These are phyloP conservation scores for Trichopria drosophilae DNA, from an alignment of 2,888 invertebrate species.

Conservation along the genomic window DNA sequence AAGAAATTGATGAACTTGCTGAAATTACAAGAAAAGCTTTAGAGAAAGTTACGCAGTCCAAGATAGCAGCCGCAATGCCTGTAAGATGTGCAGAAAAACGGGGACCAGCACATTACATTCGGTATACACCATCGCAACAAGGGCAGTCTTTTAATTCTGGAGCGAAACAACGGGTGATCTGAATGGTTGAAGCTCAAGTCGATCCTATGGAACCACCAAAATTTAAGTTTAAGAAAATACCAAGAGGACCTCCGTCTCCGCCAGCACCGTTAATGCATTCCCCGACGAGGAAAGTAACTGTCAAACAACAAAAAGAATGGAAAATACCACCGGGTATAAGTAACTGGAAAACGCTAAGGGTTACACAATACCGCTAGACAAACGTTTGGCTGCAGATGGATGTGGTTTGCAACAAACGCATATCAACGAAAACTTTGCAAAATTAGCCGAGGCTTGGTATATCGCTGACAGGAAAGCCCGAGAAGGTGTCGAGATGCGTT, in stretches of 20 bases:
- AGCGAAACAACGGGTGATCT: slow-evolving; percentile 95
- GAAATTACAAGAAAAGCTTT: slow-evolving; percentile 86
- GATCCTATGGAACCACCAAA: slow-evolving; percentile 99
- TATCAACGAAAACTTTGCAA: slow-evolving; percentile 99
- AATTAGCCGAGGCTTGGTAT: slow-evolving; percentile 94
- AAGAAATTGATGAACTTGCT: slow-evolving; percentile 84
- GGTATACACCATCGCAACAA: slow-evolving; percentile 98
- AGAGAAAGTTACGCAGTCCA: slow-evolving; percentile 83
- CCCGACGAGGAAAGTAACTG: slow-evolving; percentile 94
- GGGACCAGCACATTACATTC: slow-evolving; percentile 93
- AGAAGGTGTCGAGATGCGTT: slow-evolving; percentile 95
- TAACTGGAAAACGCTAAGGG: slow-evolving; percentile 99
- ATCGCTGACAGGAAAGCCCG: slow-evolving; percentile 97
- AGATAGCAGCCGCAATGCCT: slow-evolving; percentile 96
- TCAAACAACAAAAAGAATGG: slow-evolving; percentile 99
- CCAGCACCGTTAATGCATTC: slow-evolving; percentile 99
- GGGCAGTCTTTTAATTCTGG: slow-evolving; percentile 93
- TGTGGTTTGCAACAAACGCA: slow-evolving; percentile 95
- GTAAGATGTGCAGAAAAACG: slow-evolving; percentile 92
- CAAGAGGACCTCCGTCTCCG: slow-evolving; percentile 96
- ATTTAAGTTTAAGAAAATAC: slow-evolving; percentile 98
- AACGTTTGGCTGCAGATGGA: slow-evolving; percentile 96
- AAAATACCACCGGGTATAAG: slow-evolving; percentile 98
- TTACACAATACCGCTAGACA: slow-evolving; percentile 97
- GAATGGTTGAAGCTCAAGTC: slow-evolving; percentile 89